Conservation (phyloP, 2,888 invertebrate species). For the Synergus gifuensis region DNA sequence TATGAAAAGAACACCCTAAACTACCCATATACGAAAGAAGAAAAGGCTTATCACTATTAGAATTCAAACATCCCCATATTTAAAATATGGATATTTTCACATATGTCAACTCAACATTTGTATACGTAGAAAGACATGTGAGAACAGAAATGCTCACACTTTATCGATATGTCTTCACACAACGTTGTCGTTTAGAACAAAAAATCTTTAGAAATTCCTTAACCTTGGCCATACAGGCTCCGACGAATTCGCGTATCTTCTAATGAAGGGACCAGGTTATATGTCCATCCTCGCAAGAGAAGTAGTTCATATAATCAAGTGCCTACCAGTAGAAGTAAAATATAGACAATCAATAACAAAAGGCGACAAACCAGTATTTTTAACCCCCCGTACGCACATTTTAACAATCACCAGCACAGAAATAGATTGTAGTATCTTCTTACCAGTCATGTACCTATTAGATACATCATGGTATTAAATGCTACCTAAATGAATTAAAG, state of each 20-base stretch:
- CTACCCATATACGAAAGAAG: constrained; percentile 43
- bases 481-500: background rate
- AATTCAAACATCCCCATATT: background rate
- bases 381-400: constrained; percentile 56
- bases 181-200: constrained; percentile 59
- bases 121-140: constrained; percentile 60
- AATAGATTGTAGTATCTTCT: constrained; percentile 52
- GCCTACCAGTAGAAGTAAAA: constrained; percentile 55
- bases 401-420: constrained; percentile 50
- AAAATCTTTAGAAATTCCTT: constrained; percentile 62
- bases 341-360: constrained; percentile 50
- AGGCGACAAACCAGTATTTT: constrained; percentile 42
- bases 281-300: constrained; percentile 61
- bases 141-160: constrained; percentile 49
- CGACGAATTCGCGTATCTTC: constrained; percentile 59
- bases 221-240: constrained; percentile 55
- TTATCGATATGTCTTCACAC: constrained; percentile 55
- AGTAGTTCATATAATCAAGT: constrained; percentile 62
- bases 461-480: constrained; percentile 51
- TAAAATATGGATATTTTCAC: constrained; percentile 50
- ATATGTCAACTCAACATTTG: constrained; percentile 50
- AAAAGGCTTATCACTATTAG: background rate
- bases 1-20: constrained; percentile 48
- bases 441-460: constrained; percentile 52
- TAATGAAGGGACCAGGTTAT: constrained; percentile 61